Evolutionary conservation across 2,888 invertebrate species (phyloP), one percentile per base, ranked within the genome.

Genomic region (Axea sp.): DNA sequence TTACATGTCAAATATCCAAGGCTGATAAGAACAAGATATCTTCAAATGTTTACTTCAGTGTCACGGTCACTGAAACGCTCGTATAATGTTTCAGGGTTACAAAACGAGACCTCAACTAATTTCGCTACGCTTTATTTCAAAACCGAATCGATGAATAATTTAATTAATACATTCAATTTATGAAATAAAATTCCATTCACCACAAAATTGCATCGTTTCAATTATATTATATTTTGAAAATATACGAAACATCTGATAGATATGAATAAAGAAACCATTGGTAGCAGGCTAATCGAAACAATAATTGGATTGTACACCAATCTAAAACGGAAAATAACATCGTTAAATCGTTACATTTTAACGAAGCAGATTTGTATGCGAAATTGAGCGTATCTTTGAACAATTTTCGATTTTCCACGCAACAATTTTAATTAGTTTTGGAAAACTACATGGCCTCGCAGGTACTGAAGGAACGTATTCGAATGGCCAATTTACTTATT

Each of bases 401-500:
- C 41, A 35, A 49, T 59, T 68, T 68, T 68, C 43, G 33, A 17
- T 30, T 51, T 62, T 55, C 31, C 31, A 53, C 31, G 30, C 35
- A 33, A 8, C 26, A 31, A 49, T 59, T 47, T 51, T 33, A 73
- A 73, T 73, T 73, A 67, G 43, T 67, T 67, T 59, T 67, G 9
- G 39, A 31, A 57, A 60, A 60, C 41, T 49, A 64, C 31, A 57
- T 17, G 41, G 31, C 24, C 14, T 51, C 33, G 59, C 12, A 12
- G 31, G 31, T 6, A 9, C 7, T 9, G 39, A 53, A 8, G 31
- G 9, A 31, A 41, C 47, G 53, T n/a, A n/a, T 45, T 53, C 3
- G 64, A 76, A 77, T 74, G 77, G 75, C 75, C 79, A 78, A 80
- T 82, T 83, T 79, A 76, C 80, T 77, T 80, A 76, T 80, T 81